A percentile compares a stretch with the other conserved stretches of the same genome.
These are phyloP conservation scores for Burhinus bistriatus DNA, from an alignment of 2,113 vertebrate species.

Conservation along the genomic window DNA sequence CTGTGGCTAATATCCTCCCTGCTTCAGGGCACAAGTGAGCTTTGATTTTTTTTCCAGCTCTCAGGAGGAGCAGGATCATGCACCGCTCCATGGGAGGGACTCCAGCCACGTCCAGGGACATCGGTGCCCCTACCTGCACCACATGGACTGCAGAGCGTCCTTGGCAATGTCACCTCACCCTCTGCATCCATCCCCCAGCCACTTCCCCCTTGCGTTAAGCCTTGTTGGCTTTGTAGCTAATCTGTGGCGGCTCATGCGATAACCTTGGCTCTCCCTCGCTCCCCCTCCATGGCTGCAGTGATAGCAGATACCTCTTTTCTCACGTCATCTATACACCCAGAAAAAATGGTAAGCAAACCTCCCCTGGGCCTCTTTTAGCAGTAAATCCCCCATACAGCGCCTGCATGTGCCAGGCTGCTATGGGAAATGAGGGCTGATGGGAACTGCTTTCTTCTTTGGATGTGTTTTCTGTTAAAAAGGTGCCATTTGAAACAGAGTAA, in stretches of 20 bases:
- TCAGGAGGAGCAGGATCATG: not conserved
- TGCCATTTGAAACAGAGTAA: not conserved
- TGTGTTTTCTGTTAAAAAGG: not conserved
- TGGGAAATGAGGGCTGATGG: not conserved
- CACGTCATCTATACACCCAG: not conserved
- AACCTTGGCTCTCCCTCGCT: not conserved
- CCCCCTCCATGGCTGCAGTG: not conserved
- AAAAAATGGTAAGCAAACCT: not conserved
- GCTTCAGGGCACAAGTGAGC: not conserved
- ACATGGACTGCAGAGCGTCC: fast-evolving
- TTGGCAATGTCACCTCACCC: not conserved
- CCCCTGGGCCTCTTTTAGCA: not conserved
- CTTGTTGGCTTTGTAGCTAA: not conserved
- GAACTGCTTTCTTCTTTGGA: not conserved
- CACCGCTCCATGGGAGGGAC: fast-evolving
- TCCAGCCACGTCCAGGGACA: fast-evolving
- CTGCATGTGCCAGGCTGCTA: not conserved
- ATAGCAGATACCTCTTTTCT: not conserved
- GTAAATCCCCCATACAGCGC: not conserved
- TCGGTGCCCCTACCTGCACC: not conserved
- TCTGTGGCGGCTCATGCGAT: not conserved
- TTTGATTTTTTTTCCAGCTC: not conserved
- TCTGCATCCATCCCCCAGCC: not conserved
- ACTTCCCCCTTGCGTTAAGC: not conserved
- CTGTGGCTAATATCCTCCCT: not conserved